A percentile compares a stretch with the other conserved stretches of the same genome.
These are phyloP conservation scores for Lacerta agilis DNA, from an alignment of 2,797 vertebrate genomes.

Conservation along the genomic window DNA sequence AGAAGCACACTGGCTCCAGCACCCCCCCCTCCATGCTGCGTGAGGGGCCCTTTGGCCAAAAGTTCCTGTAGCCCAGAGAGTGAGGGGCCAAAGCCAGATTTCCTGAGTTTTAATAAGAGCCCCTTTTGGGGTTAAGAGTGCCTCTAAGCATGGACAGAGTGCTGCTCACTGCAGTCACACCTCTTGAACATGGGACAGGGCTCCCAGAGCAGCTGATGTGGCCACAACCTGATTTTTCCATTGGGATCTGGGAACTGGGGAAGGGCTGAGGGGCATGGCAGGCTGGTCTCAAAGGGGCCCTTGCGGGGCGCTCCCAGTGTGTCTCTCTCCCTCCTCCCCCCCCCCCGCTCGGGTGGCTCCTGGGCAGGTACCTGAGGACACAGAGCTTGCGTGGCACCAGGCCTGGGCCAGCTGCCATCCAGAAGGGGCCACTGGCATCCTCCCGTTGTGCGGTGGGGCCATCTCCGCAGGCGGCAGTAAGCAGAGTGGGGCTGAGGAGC, in stretches of 20 bases:
- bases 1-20: too few relatives aligned
- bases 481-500: slow-evolving; percentile 86
- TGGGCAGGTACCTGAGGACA: slow-evolving; percentile 83
- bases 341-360: background rate
- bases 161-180: too few relatives aligned
- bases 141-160: background rate
- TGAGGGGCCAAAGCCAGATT: too few relatives aligned
- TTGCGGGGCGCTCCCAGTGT: background rate
- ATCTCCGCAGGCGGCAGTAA: slow-evolving; percentile 67
- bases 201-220: background rate
- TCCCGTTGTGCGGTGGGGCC: slow-evolving; percentile 71
- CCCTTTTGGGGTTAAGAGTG: background rate
- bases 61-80: too few relatives aligned
- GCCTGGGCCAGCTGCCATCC: slow-evolving; percentile 71
- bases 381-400: slow-evolving; percentile 76
- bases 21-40: too few relatives aligned
- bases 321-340: background rate
- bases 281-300: background rate
- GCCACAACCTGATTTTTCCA: too few relatives aligned
- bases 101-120: too few relatives aligned
- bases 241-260: background rate
- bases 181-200: background rate
- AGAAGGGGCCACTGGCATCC: slow-evolving; percentile 73
- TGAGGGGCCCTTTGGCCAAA: too few relatives aligned
- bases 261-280: background rate